Evolutionary conservation across 2,113 vertebrate genomes (phyloP).

Genomic region (Phylloscopus trochilus): DNA sequence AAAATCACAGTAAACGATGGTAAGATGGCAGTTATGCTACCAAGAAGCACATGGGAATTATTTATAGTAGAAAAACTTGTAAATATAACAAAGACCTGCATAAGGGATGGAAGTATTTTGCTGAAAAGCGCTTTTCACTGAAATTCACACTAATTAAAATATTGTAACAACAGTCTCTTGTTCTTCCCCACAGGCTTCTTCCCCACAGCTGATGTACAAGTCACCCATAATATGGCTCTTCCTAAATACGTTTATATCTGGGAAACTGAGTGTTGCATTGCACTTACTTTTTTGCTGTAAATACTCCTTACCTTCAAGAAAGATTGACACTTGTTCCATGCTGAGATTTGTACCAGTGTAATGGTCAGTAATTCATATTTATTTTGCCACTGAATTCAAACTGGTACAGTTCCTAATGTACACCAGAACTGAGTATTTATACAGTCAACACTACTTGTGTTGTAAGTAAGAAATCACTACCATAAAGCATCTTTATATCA

Average conservation of each 20-base stretch:
- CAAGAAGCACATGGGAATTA: background rate
- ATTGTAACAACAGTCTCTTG: background rate
- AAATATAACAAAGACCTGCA: background rate
- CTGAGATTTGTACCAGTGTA: background rate
- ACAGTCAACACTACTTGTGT: background rate
- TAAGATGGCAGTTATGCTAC: background rate
- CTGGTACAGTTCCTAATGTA: background rate
- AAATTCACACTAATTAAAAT: constrained; percentile 5
- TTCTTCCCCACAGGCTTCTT: background rate
- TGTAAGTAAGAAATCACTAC: background rate
- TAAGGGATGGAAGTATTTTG: background rate
- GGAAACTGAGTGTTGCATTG: background rate
- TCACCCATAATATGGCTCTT: background rate
- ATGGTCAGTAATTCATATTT: background rate
- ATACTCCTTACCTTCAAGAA: background rate
- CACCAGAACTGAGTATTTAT: background rate
- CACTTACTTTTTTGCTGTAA: background rate
- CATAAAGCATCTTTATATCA: background rate
- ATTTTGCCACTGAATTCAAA: background rate
- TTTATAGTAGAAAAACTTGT: background rate
- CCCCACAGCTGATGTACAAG: background rate
- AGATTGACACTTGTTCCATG: background rate
- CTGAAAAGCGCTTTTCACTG: background rate
- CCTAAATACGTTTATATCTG: background rate
- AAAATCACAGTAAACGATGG: background rate